A percentile compares a stretch with the other conserved stretches of the same genome.
Conservation (phyloP, 2,888 invertebrate genomes). For the Notodonta ziczac region DNA sequence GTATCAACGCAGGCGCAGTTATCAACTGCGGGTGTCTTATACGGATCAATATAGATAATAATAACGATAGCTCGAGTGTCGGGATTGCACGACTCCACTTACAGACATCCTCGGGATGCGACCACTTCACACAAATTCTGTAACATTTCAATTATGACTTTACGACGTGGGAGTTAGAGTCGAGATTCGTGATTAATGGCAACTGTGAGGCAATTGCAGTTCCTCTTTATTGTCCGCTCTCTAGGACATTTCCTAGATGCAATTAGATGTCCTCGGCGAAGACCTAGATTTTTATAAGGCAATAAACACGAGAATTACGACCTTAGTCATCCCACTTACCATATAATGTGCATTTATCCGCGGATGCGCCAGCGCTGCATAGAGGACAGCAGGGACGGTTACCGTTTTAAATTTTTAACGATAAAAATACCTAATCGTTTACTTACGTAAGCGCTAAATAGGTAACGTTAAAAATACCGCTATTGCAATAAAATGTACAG, state of each 20-base stretch:
- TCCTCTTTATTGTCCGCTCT: conserved; percentile 27
- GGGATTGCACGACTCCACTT: conserved; percentile 27
- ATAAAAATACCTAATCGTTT: too few species aligned
- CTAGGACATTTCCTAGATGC: neutral
- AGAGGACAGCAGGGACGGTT: too few species aligned
- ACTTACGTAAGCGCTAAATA: too few species aligned
- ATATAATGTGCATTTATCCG: too few species aligned
- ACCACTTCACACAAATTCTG: conserved; percentile 20
- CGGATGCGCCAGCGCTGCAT: too few species aligned
- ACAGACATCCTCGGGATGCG: conserved; percentile 35
- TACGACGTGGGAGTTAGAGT: conserved; percentile 8
- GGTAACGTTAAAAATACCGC: too few species aligned
- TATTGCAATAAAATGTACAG: too few species aligned
- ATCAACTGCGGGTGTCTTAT: neutral
- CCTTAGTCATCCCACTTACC: neutral
- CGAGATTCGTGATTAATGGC: conserved; percentile 9
- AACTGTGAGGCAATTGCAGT: conserved; percentile 16
- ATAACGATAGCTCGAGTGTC: conserved; percentile 27
- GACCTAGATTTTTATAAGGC: neutral
- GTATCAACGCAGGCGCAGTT: neutral
- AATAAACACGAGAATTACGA: neutral
- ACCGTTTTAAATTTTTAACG: too few species aligned
- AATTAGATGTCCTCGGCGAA: neutral
- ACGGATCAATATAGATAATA: conserved; percentile 15
- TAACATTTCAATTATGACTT: conserved; percentile 9